A percentile compares a stretch with the other conserved stretches of the same genome.
Conservation (phyloP, 2,797 vertebrate species). For the Margarornis squamiger region DNA sequence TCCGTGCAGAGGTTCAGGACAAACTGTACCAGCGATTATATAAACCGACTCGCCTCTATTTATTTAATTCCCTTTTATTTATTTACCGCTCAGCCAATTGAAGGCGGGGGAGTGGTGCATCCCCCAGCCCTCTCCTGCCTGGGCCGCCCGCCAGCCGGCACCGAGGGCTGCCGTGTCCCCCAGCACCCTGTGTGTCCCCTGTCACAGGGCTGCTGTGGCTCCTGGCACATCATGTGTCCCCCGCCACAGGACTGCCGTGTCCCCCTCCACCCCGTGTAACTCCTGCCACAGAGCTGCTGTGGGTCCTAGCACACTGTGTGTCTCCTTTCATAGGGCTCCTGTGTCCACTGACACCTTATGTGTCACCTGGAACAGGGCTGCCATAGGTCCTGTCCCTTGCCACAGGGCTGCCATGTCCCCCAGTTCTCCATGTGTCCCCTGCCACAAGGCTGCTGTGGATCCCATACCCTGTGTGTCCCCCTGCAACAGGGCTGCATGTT, state of each 20-base stretch:
- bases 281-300: background rate
- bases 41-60: constrained; percentile 71
- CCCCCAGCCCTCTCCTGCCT: background rate
- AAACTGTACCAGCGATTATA: constrained; percentile 67
- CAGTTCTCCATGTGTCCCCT: background rate
- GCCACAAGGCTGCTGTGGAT: background rate
- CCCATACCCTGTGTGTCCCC: accelerated
- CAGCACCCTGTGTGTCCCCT: background rate
- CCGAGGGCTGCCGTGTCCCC: background rate
- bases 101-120: constrained; percentile 31
- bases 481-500: accelerated
- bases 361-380: background rate
- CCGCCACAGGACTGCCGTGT: background rate
- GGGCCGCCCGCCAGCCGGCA: background rate
- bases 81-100: constrained; percentile 50
- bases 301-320: background rate
- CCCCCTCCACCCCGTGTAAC: background rate
- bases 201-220: background rate
- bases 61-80: constrained; percentile 72
- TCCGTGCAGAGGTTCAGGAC: constrained; percentile 70
- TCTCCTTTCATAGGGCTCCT: background rate
- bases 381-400: background rate
- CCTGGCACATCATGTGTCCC: background rate
- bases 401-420: background rate
- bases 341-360: background rate